Evolutionary conservation across 1,140 invertebrate genomes (phyloP).

Genomic region (Bombus confusus): DNA sequence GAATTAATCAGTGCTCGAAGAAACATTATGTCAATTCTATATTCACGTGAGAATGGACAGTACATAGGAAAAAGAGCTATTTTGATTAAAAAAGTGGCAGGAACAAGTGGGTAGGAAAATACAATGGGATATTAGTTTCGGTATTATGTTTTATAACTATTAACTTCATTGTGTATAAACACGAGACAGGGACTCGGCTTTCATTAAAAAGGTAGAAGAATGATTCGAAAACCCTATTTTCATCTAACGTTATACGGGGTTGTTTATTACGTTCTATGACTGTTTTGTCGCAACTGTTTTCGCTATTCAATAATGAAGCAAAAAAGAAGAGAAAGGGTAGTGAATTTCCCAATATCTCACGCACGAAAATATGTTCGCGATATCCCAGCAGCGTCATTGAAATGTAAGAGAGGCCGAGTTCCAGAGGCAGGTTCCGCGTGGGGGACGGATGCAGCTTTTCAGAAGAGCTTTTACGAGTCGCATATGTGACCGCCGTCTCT

Average conservation of each 20-base stretch:
- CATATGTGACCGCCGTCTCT: conserved; percentile 74
- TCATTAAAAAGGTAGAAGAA: no score
- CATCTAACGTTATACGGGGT: no score
- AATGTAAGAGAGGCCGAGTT: conserved; percentile 50
- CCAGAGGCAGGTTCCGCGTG: conserved; percentile 13
- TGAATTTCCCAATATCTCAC: background rate
- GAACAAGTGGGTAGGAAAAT: no score
- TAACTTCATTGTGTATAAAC: no score
- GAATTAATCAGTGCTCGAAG: no score
- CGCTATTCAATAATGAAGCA: background rate
- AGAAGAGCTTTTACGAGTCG: conserved; percentile 74
- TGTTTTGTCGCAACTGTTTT: no score
- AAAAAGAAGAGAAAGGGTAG: background rate
- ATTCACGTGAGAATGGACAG: background rate
- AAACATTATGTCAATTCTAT: no score
- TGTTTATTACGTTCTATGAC: background rate
- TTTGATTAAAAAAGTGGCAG: background rate
- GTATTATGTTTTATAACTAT: no score
- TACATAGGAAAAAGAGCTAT: background rate
- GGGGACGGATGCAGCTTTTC: conserved; percentile 69
- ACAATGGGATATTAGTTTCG: no score
- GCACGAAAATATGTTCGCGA: background rate
- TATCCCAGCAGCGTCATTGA: conserved; percentile 26
- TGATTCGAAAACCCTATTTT: no score
- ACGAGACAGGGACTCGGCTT: no score